These are phyloP conservation scores for Spinus pinus DNA, from an alignment of 2,797 vertebrate genomes.

Conservation along the genomic window DNA sequence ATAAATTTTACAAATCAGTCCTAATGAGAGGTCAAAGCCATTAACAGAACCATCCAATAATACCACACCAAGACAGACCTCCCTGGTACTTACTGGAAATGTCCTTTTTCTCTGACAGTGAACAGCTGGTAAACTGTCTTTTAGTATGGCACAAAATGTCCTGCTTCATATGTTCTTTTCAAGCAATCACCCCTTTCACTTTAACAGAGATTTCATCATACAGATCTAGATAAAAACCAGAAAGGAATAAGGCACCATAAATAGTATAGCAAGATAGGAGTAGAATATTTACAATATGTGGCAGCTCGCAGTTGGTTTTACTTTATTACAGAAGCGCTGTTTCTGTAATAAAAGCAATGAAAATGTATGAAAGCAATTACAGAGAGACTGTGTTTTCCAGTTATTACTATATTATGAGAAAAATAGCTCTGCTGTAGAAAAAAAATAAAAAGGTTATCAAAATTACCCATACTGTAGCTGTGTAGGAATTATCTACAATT, in stretches of 20 bases:
- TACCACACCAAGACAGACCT: neutral
- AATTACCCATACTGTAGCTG: neutral
- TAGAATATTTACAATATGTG: neutral
- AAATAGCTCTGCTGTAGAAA: neutral
- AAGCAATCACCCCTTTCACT: neutral
- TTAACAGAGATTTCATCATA: neutral
- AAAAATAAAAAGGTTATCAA: neutral
- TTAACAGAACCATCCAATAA: neutral
- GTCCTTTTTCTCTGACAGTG: neutral
- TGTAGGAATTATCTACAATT: neutral
- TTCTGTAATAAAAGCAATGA: neutral
- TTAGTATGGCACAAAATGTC: neutral
- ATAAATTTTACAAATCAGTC: constrained; percentile 7
- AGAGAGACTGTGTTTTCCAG: neutral
- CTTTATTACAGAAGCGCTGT: neutral
- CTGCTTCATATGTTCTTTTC: neutral
- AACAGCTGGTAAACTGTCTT: neutral
- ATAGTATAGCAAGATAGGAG: neutral
- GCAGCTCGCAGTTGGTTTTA: neutral
- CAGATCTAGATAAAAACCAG: neutral
- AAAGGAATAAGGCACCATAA: neutral
- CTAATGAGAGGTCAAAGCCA: constrained; percentile 12
- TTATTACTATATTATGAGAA: neutral
- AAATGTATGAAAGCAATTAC: neutral
- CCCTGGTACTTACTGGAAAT: neutral